These are phyloP conservation scores for Syrista parreyssii DNA, from an alignment of 2,888 invertebrate genomes.

Conservation along the genomic window DNA sequence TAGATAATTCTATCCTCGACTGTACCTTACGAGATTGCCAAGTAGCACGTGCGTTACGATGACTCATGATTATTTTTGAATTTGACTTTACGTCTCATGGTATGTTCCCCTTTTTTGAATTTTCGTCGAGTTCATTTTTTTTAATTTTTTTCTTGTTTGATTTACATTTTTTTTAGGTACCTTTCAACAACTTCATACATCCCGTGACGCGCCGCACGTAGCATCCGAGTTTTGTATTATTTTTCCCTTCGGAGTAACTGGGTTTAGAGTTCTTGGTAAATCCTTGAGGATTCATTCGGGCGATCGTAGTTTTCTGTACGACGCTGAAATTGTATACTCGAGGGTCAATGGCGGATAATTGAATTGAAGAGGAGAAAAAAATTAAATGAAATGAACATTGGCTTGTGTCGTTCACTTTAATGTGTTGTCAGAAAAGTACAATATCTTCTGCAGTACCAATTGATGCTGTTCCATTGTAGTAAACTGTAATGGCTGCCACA, in stretches of 20 bases:
- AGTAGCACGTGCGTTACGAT: not conserved
- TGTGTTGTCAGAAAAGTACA: not conserved
- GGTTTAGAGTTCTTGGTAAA: not conserved
- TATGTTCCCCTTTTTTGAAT: slow-evolving; percentile 11
- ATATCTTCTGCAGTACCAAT: not conserved
- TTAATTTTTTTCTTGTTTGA: not conserved
- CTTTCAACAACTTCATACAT: not conserved
- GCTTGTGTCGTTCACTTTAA: not conserved
- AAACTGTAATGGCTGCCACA: not conserved
- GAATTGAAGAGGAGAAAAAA: not conserved
- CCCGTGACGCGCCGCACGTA: not conserved
- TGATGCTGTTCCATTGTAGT: not conserved
- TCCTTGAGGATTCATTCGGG: not conserved
- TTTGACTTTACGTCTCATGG: slow-evolving; percentile 5
- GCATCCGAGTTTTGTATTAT: not conserved
- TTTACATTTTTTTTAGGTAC: not conserved
- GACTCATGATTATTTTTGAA: slow-evolving; percentile 1
- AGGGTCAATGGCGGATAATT: not conserved
- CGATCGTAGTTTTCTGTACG: not conserved
- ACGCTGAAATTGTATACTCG: not conserved
- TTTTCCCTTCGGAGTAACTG: not conserved
- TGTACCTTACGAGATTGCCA: not conserved
- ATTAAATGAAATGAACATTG: not conserved
- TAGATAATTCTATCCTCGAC: slow-evolving; percentile 14
- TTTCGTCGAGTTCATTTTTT: not conserved